Conservation (phyloP, 1,140 invertebrate species). For the Heliothis virescens region DNA sequence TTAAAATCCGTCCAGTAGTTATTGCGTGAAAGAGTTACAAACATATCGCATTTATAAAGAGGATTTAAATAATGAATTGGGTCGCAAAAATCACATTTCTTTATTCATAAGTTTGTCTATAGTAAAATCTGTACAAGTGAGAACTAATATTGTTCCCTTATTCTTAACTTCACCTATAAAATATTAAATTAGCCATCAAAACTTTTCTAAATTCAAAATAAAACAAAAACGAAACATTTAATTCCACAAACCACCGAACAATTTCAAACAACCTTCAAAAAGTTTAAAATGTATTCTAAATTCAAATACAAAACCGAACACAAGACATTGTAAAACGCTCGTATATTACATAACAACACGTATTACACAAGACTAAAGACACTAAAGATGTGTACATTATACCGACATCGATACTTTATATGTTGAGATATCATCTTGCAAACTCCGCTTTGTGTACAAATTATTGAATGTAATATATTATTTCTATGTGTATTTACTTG, state of each 20-base stretch:
- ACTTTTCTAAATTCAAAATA: background rate
- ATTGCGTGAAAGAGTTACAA: too few relatives aligned
- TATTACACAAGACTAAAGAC: background rate
- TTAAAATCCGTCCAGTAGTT: too few relatives aligned
- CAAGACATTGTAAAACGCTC: background rate
- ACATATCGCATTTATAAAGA: too few relatives aligned
- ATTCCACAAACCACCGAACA: background rate
- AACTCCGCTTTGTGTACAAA: background rate
- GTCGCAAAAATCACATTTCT: too few relatives aligned
- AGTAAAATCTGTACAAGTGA: too few relatives aligned
- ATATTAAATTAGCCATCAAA: background rate
- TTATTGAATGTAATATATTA: background rate
- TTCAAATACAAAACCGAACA: background rate
- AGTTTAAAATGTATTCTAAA: background rate
- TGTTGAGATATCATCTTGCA: background rate
- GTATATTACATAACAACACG: background rate
- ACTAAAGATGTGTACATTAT: background rate
- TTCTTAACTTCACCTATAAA: too few relatives aligned
- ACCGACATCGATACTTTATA: conserved; percentile 2
- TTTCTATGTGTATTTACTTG: background rate
- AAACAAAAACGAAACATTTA: background rate
- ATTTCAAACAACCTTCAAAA: background rate
- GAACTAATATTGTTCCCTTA: too few relatives aligned
- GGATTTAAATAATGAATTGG: too few relatives aligned
- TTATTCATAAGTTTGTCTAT: too few relatives aligned